phyloP scores from a whole-genome alignment of 2,888 invertebrate species.

The Caradrina clavipalpis region DNA sequence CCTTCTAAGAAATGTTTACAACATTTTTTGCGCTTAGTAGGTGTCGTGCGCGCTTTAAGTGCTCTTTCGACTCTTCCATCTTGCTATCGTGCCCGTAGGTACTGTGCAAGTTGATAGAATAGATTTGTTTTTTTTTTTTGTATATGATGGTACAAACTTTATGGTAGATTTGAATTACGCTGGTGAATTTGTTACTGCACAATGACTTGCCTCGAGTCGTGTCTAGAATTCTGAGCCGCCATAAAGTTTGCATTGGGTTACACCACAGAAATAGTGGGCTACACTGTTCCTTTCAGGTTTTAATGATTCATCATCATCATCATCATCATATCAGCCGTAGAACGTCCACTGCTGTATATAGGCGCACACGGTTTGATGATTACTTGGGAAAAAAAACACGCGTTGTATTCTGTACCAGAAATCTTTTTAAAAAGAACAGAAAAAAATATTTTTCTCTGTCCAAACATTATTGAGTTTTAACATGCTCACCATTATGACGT shows the following conservation, averaged over 20 bases:
- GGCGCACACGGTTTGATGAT: too few species aligned
- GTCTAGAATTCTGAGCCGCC: not conserved
- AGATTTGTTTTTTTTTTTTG: conserved; percentile 8
- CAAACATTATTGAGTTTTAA: not conserved
- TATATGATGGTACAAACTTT: too few species aligned
- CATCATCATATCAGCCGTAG: too few species aligned
- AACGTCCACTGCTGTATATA: too few species aligned
- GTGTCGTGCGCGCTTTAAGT: conserved; percentile 5
- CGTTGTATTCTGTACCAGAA: too few species aligned
- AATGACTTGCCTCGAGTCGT: not conserved
- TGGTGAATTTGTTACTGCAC: not conserved
- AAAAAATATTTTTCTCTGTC: too few species aligned
- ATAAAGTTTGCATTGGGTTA: not conserved
- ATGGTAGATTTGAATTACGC: too few species aligned
- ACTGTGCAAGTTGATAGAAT: conserved; percentile 3
- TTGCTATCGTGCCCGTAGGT: not conserved
- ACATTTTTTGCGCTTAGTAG: conserved; percentile 29
- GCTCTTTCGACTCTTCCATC: conserved; percentile 2
- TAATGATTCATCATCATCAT: too few species aligned
- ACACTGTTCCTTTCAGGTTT: conserved; percentile 6
- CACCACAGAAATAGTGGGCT: too few species aligned
- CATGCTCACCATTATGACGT: conserved; percentile 1
- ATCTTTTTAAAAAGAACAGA: too few species aligned
- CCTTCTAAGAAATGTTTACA: conserved; percentile 41
- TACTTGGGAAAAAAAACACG: not conserved